Base-by-base conservation (phyloP, 92 coral and sea anemone genomes). In the Chrysogorgia sp. region DNA sequence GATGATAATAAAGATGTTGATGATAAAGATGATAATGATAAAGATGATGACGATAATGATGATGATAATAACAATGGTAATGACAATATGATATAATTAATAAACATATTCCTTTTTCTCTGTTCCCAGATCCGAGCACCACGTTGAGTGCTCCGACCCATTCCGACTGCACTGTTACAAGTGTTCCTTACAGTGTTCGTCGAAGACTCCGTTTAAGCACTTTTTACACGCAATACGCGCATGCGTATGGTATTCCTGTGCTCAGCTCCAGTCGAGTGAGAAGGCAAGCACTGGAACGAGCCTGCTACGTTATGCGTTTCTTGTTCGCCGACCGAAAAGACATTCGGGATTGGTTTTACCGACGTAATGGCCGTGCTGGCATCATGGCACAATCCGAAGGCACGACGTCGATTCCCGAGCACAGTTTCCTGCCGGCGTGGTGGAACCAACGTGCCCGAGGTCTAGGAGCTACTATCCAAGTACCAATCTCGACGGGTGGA, bases 381-480 rank as follows among this genome's bases (percentile, higher is more conserved):
- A 96, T 93, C 19, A 88, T 93, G 32, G 97, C 92, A 10, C 75
- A 71, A 20, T 90, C 58, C 45, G 88, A 96, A 49, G 91, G 90
- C 2, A 93, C 90, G 50, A 96, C 99, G 4, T 75, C 90, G 2
- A 96, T 96, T 10, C 99, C 99, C 32, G 98, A 94, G 41, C 98
- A 94, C 71, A 53, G 79, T n/a, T 72, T 72, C 52, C 65, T 72
- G 13, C 79, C 79, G 37, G 61, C 88, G 29, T 87, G 92, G 97
- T 96, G 99, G 99, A 96, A 96, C 79, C 88, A 82, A 65, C 89
- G 99, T 9, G 99, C 99, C 0, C 84, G 99, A 67, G 99, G 99
- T 7, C 90, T 96, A 40, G 99, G 99, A 2, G 99, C 96, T 17
- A 96, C 99, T 10, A 83, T 92, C 2, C 83, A 76, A 13, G 59